phyloP scores from a whole-genome alignment of 1,140 invertebrate genomes.

The Eumeta japonica region DNA sequence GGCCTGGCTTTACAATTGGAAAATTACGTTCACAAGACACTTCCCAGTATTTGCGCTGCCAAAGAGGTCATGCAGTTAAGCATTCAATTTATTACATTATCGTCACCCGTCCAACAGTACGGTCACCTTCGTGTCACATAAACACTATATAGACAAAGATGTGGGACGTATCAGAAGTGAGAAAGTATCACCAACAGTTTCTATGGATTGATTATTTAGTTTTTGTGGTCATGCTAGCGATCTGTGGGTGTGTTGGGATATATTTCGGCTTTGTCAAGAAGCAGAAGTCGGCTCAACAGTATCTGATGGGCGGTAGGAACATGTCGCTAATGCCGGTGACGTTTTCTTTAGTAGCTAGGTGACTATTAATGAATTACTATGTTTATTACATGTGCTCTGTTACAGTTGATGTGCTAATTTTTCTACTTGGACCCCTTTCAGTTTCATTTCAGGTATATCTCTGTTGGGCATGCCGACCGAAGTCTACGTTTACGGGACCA shows the following conservation, averaged over 20 bases:
- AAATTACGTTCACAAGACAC: too few species aligned
- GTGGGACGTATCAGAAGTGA: constrained; percentile 60
- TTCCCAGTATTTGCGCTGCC: too few species aligned
- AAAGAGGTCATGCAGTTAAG: too few species aligned
- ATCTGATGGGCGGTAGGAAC: constrained; percentile 79
- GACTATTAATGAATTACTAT: constrained; percentile 18
- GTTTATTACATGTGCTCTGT: constrained; percentile 5
- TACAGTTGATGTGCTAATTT: not conserved
- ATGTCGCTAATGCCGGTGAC: constrained; percentile 80
- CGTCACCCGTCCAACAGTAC: too few species aligned
- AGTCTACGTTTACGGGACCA: constrained; percentile 77
- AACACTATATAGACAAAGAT: too few species aligned
- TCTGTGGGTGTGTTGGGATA: constrained; percentile 73
- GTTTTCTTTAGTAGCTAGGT: constrained; percentile 80
- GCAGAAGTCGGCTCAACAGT: constrained; percentile 70
- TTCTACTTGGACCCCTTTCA: constrained; percentile 26
- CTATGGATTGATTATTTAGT: constrained; percentile 69
- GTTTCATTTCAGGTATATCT: constrained; percentile 66
- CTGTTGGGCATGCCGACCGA: constrained; percentile 76
- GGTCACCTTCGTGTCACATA: too few species aligned
- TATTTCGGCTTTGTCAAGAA: constrained; percentile 76
- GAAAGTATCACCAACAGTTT: constrained; percentile 64
- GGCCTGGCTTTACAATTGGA: too few species aligned
- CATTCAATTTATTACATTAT: too few species aligned
- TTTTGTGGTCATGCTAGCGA: constrained; percentile 69